Percentiles rank a stretch among this genome's conserved stretches.
phyloP scores from a whole-genome alignment of 2,888 invertebrate species.

The Mellilla xanthometata region DNA sequence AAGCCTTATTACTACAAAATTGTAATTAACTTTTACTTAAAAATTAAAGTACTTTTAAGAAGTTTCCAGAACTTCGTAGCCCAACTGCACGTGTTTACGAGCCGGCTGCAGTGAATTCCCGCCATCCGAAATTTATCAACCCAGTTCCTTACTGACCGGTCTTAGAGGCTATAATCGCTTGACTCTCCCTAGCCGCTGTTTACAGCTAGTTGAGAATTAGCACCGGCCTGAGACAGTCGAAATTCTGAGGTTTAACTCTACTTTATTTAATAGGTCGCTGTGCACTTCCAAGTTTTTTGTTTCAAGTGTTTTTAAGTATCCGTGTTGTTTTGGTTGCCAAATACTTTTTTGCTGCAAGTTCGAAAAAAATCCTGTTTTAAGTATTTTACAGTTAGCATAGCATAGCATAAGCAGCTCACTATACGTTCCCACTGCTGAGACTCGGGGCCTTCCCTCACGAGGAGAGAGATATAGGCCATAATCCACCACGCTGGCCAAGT shows the following conservation, averaged over 20 bases:
- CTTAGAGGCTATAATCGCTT: constrained; percentile 17
- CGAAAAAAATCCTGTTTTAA: too few species aligned
- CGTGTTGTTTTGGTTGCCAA: neutral
- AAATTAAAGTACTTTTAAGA: neutral
- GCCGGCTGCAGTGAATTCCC: constrained; percentile 14
- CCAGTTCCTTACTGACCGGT: constrained; percentile 12
- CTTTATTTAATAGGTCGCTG: constrained; percentile 17
- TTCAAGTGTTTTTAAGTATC: neutral
- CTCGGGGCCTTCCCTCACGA: too few species aligned
- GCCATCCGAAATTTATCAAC: constrained; percentile 20
- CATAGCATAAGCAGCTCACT: too few species aligned
- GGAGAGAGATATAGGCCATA: too few species aligned
- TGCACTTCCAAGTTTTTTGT: constrained; percentile 1
- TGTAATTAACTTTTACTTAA: too few species aligned
- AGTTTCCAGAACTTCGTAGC: constrained; percentile 1
- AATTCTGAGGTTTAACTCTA: constrained; percentile 14
- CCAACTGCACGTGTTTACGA: constrained; percentile 10
- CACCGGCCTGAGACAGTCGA: constrained; percentile 12
- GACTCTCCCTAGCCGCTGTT: constrained; percentile 6
- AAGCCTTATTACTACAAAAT: too few species aligned
- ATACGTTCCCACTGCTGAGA: too few species aligned
- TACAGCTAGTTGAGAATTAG: constrained; percentile 14
- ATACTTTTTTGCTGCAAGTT: too few species aligned
- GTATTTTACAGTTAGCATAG: too few species aligned
- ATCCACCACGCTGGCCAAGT: too few species aligned